These are phyloP conservation scores for Siphonodentalium dalli DNA, from an alignment of 2,888 invertebrate genomes.

Conservation along the genomic window DNA sequence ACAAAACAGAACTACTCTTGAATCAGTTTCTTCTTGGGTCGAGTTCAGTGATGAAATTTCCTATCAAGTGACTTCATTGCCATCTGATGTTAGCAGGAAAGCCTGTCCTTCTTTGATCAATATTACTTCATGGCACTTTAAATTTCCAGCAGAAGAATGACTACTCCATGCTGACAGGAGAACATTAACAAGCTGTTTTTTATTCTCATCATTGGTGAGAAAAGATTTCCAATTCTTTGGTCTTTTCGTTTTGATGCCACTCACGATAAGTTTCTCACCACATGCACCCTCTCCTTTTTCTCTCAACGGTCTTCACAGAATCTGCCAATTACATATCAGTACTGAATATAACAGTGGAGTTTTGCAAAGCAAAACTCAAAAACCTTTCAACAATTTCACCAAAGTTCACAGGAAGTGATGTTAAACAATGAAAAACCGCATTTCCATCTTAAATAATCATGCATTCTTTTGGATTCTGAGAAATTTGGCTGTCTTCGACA, in stretches of 20 bases:
- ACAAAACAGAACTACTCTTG: too few relatives aligned
- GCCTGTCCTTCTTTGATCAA: too few relatives aligned
- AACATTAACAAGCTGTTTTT: constrained; percentile 2
- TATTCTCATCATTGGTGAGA: constrained; percentile 6
- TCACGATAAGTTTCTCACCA: constrained; percentile 5
- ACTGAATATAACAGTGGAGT: constrained; percentile 17
- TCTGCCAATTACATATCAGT: constrained; percentile 5
- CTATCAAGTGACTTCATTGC: too few relatives aligned
- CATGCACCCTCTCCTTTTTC: constrained; percentile 5
- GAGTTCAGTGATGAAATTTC: too few relatives aligned
- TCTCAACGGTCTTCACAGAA: constrained; percentile 7
- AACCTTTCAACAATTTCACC: constrained; percentile 12
- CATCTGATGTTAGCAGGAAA: too few relatives aligned
- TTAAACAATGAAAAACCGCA: constrained; percentile 17
- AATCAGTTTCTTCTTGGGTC: too few relatives aligned
- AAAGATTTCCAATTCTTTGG: constrained; percentile 19
- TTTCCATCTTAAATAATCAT: constrained; percentile 16
- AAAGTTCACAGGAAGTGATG: constrained; percentile 16
- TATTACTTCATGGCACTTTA: too few relatives aligned
- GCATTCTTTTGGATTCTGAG: not conserved
- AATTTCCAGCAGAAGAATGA: too few relatives aligned
- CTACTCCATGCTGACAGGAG: constrained; percentile 15
- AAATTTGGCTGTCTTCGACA: not conserved
- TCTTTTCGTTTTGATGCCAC: constrained; percentile 8
- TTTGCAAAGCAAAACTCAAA: too few relatives aligned